phyloP scores from a whole-genome alignment of 1,140 invertebrate species.

The Sesamia nonagrioides region DNA sequence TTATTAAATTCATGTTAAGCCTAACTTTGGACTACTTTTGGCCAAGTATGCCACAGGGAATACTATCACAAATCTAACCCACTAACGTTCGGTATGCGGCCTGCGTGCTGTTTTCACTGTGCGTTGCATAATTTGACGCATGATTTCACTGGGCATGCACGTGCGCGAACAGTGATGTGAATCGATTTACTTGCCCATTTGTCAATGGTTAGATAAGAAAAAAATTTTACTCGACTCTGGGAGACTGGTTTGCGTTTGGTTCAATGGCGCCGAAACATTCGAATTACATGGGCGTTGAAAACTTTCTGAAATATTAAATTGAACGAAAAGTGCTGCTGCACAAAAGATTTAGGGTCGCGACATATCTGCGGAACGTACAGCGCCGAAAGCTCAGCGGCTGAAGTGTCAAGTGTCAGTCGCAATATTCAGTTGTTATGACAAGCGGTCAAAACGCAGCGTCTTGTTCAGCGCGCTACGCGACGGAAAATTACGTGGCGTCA shows the following conservation, averaged over 20 bases:
- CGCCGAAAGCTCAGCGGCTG: no score
- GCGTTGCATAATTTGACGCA: conserved; percentile 63
- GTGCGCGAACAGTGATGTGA: conserved; percentile 40
- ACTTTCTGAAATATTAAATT: background rate
- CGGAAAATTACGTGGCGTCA: no score
- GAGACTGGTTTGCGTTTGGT: background rate
- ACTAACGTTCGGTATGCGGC: conserved; percentile 53
- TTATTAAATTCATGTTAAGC: background rate
- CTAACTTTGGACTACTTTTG: conserved; percentile 1
- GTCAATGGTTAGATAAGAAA: conserved; percentile 36
- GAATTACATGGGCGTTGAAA: background rate
- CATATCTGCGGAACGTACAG: no score
- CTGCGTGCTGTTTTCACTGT: conserved; percentile 60
- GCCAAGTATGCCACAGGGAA: conserved; percentile 24
- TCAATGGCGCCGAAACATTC: background rate
- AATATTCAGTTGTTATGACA: no score
- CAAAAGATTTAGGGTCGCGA: no score
- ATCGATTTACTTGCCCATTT: conserved; percentile 45
- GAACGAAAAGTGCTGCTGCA: background rate
- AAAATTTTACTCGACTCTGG: background rate
- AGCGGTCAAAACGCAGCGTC: no score
- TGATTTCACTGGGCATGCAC: conserved; percentile 58
- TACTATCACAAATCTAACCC: conserved; percentile 47
- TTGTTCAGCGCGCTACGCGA: no score
- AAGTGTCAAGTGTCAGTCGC: no score